A percentile compares a stretch with the other conserved stretches of the same genome.
phyloP scores from a whole-genome alignment of 2,113 vertebrate species.

The Microcebus ravelobensis region DNA sequence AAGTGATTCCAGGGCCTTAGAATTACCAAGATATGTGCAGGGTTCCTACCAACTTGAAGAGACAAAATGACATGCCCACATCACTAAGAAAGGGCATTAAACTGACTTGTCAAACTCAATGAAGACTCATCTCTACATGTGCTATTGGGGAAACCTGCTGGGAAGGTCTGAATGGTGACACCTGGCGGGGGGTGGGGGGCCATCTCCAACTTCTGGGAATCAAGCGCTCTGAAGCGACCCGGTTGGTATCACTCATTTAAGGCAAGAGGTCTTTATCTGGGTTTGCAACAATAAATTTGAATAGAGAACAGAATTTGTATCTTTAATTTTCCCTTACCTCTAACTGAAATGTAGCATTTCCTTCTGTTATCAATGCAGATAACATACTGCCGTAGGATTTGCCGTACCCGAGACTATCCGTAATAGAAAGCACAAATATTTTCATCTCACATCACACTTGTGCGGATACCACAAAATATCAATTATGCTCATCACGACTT shows the following conservation, averaged over 20 bases:
- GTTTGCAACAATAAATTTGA: not conserved
- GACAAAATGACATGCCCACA: not conserved
- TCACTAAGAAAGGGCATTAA: not conserved
- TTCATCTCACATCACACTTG: not conserved
- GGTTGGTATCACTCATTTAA: not conserved
- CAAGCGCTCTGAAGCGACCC: not conserved
- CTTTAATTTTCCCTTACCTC: not conserved
- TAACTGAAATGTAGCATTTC: not conserved
- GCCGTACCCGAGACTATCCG: not conserved
- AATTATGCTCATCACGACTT: not conserved
- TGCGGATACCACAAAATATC: not conserved
- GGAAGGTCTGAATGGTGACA: not conserved
- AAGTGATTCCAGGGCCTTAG: not conserved
- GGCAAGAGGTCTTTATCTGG: not conserved
- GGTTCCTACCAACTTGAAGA: not conserved
- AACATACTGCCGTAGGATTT: not conserved
- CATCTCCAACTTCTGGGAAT: not conserved
- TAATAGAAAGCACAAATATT: not conserved
- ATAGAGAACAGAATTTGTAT: not conserved
- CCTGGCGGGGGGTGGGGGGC: fast-evolving
- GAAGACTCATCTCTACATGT: not conserved
- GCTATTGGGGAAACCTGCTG: not conserved
- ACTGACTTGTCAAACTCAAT: not conserved
- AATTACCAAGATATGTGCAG: not conserved
- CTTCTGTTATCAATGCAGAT: not conserved